phyloP scores from a whole-genome alignment of 2,113 vertebrate species.

The Setophaga kirtlandii region DNA sequence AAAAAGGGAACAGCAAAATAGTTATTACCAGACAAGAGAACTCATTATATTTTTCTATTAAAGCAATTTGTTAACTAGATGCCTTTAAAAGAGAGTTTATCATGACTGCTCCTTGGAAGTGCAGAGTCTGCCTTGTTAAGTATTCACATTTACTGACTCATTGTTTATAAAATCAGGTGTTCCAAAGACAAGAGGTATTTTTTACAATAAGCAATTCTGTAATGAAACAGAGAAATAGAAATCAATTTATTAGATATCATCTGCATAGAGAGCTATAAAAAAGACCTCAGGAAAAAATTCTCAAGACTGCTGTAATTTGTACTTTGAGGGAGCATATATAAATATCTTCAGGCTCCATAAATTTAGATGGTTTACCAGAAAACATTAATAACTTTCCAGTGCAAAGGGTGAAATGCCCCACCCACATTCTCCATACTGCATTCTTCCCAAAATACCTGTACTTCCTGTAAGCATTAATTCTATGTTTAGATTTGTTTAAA shows the following conservation, averaged over 20 bases:
- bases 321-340: background rate
- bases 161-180: background rate
- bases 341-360: background rate
- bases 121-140: background rate
- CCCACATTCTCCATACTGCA: background rate
- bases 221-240: conserved; percentile 11
- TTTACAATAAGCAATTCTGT: background rate
- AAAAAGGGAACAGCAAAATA: background rate
- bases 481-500: background rate
- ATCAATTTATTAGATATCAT: conserved; percentile 35
- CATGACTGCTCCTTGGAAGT: background rate
- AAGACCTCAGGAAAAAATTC: background rate
- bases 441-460: background rate
- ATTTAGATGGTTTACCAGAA: conserved; percentile 19
- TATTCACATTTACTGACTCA: background rate
- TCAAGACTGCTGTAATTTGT: background rate
- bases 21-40: background rate
- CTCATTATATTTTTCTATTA: background rate
- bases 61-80: background rate
- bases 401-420: background rate
- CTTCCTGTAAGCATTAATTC: background rate
- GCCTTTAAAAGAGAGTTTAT: background rate
- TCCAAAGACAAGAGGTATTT: background rate
- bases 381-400: background rate
- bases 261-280: background rate